Percentiles rank a stretch among this genome's conserved stretches.
Evolutionary conservation across 2,113 vertebrate species (phyloP).

Genomic region (Bos javanicus): DNA sequence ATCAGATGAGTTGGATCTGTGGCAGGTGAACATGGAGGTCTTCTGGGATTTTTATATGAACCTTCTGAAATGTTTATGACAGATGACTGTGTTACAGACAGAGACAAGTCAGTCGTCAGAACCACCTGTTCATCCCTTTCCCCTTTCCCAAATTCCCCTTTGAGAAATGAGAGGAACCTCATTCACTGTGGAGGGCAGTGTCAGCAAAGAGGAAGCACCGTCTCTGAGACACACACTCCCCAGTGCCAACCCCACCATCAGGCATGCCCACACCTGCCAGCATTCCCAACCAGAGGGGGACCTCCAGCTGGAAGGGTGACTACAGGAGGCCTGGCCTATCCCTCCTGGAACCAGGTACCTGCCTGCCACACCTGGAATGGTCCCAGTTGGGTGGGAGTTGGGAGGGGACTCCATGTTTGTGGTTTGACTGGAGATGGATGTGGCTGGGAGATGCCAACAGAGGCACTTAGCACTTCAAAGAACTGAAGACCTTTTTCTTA

Average conservation of each 20-base stretch:
- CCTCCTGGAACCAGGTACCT: neutral
- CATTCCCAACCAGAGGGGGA: neutral
- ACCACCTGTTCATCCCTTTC: neutral
- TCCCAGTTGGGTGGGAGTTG: neutral
- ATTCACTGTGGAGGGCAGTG: neutral
- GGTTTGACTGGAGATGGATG: neutral
- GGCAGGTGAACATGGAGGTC: neutral
- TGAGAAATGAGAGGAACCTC: neutral
- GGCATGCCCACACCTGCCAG: neutral
- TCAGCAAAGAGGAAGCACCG: fast-evolving
- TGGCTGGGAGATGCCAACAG: neutral
- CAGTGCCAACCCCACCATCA: fast-evolving
- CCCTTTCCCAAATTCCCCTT: neutral
- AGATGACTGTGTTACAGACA: neutral
- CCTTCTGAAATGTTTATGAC: neutral
- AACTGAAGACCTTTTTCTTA: neutral
- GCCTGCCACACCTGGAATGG: neutral
- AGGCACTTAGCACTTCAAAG: neutral
- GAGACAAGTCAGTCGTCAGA: neutral
- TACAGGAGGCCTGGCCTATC: neutral
- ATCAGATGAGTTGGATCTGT: neutral
- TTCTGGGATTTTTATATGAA: neutral
- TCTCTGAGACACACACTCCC: neutral
- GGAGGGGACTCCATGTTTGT: neutral
- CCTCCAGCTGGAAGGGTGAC: neutral